A percentile compares a stretch with the other conserved stretches of the same genome.
phyloP scores from a whole-genome alignment of 2,888 invertebrate genomes.

The Sarcophaga rosellei region DNA sequence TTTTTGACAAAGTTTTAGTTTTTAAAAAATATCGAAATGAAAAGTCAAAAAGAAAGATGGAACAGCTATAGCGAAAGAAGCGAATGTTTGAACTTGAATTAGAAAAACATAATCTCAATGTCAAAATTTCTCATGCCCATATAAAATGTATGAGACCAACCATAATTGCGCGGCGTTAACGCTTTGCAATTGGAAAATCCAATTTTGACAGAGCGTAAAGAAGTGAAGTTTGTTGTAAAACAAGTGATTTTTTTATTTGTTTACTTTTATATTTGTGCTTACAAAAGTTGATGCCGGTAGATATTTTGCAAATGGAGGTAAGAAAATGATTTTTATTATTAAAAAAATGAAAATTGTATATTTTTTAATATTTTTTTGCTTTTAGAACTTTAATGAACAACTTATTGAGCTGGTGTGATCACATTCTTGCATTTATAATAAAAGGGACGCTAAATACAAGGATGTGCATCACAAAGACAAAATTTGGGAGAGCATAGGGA shows the following conservation, averaged over 20 bases:
- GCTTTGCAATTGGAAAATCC: too few species aligned
- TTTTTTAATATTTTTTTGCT: neutral
- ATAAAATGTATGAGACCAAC: too few species aligned
- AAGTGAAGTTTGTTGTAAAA: too few species aligned
- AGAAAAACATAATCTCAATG: neutral
- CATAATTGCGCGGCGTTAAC: too few species aligned
- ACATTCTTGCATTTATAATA: slow-evolving; percentile 10
- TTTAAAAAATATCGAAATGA: neutral
- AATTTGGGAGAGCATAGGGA: neutral
- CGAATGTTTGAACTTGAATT: neutral
- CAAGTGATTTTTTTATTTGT: too few species aligned
- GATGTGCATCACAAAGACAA: neutral
- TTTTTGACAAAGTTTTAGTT: slow-evolving; percentile 13
- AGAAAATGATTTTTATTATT: too few species aligned
- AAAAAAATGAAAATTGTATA: too few species aligned
- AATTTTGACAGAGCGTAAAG: too few species aligned
- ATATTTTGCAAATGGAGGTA: too few species aligned
- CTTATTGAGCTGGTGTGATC: slow-evolving; percentile 1
- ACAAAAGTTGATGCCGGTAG: too few species aligned
- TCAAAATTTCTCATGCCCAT: too few species aligned
- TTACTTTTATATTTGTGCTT: too few species aligned
- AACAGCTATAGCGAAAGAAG: neutral
- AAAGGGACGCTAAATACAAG: slow-evolving; percentile 7
- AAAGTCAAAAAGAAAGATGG: neutral
- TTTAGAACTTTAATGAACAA: slow-evolving; percentile 6